Base-by-base conservation (phyloP, 2,888 invertebrate genomes). In the Phaedon cochleariae region DNA sequence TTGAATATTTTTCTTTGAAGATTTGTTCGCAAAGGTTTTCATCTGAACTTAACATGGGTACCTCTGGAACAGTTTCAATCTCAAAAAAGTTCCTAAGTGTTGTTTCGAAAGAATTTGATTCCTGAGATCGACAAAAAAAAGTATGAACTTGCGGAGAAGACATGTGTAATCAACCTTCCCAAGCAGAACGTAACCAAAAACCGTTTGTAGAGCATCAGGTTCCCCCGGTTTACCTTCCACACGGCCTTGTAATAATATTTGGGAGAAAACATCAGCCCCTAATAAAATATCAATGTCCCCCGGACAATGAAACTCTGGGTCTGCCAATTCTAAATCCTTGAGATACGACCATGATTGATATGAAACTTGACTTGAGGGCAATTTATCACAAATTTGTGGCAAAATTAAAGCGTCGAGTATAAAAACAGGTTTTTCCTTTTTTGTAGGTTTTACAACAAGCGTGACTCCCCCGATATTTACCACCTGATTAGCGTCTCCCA, bases 371-470 rank as follows among this genome's bases (percentile, higher is more conserved):
- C 9, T 49, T 3, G 49, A 49, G 6, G 49, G 49, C 10, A 49
- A 22, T 20, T 21, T 20, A 2, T 49, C 49, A 57, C 45, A 57
- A 37, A 57, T 55, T 5, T 37, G 7, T 9, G 57, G 45, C 20
- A 41, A 41, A 41, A 57, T 57, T 18, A 57, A 18, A 45, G 57
- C 41, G 18, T 41, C 57, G 20, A 57, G 12, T 2, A 15, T 10
- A 41, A 57, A 41, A 22, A 37, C 21, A 41, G 57, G 41, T n/a
- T 15, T 10, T 12, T 9, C 17, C 21, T 57, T 37, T 41, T 22
- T 37, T 1, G 12, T 4, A 1, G 49, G 49, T 49, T 49, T 49
- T 10, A 49, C 12, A 20, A 10, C 4, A 9, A 49, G 20, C 12
- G 49, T 49, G 20, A 49, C 49, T n/a, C 20, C 49, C 9, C 49